Conservation (phyloP, 30 jellyfish, hydroid and myxozoan species). For the Chrysaora quinquecirrha region DNA sequence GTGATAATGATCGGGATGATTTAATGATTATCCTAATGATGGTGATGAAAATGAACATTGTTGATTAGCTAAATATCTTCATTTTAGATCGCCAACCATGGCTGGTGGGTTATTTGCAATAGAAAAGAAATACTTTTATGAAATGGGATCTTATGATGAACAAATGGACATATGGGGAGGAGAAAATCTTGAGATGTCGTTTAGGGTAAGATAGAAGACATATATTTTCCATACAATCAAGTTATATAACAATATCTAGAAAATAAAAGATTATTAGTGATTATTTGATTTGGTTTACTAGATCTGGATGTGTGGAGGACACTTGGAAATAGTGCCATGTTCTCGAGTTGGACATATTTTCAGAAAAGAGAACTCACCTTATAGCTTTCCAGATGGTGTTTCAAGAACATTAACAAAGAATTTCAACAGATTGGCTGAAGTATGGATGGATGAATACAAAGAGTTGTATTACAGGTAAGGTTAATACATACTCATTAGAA, state of each 20-base stretch:
- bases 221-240: neutral
- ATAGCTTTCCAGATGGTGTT: slow-evolving; percentile 94
- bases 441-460: slow-evolving; percentile 97
- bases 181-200: slow-evolving; percentile 94
- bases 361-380: slow-evolving; percentile 91
- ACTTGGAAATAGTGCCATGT: slow-evolving; percentile 89
- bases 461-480: slow-evolving; percentile 79
- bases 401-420: slow-evolving; percentile 87
- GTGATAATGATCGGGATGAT: too few species aligned
- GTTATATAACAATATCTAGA: neutral
- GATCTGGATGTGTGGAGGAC: slow-evolving; percentile 99
- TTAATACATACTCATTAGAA: too few species aligned
- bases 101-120: slow-evolving; percentile 98
- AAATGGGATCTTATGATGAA: slow-evolving; percentile 91
- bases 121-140: slow-evolving; percentile 81
- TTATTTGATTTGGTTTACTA: too few species aligned
- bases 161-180: slow-evolving; percentile 99
- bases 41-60: too few species aligned
- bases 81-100: slow-evolving; percentile 91
- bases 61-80: too few species aligned
- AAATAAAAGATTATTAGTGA: neutral
- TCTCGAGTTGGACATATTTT: slow-evolving; percentile 96
- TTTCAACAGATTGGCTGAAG: slow-evolving; percentile 94
- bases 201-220: slow-evolving; percentile 71
- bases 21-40: too few species aligned